Evolutionary conservation across 2,797 vertebrate genomes (phyloP).

Genomic region (Macroramphosus scolopax): DNA sequence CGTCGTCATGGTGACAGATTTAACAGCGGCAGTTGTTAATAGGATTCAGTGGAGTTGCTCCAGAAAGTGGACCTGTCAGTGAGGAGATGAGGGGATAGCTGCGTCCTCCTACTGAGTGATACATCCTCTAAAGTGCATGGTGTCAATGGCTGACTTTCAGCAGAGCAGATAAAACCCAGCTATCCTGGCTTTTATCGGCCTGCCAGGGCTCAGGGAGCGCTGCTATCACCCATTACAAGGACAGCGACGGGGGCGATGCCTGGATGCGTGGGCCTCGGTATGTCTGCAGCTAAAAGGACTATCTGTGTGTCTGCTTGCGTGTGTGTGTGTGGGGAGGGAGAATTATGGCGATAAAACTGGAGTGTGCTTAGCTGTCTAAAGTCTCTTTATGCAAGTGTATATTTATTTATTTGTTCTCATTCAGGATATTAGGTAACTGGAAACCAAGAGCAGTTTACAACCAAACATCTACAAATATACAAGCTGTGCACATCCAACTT

Average conservation of each 20-base stretch:
- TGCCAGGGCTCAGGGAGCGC: constrained; percentile 58
- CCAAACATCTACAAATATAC: constrained; percentile 79
- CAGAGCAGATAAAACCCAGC: constrained; percentile 76
- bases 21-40: constrained; percentile 1
- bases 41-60: neutral
- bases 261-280: constrained; percentile 68
- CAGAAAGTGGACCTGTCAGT: constrained; percentile 37
- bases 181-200: constrained; percentile 76
- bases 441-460: constrained; percentile 72
- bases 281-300: constrained; percentile 65
- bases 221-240: constrained; percentile 79
- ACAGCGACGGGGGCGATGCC: constrained; percentile 72
- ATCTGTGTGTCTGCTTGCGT: constrained; percentile 32
- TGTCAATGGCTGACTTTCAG: constrained; percentile 84
- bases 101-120: constrained; percentile 74
- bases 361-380: constrained; percentile 44
- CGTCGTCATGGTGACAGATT: neutral
- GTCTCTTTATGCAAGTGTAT: constrained; percentile 66
- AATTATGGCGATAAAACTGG: constrained; percentile 43
- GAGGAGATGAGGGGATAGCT: constrained; percentile 63
- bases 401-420: constrained; percentile 77
- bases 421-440: constrained; percentile 80
- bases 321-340: constrained; percentile 23
- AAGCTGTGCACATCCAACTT: constrained; percentile 68
- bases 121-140: constrained; percentile 83